Evolutionary conservation across 2,888 invertebrate genomes (phyloP).

Genomic region (Plutella xylostella): DNA sequence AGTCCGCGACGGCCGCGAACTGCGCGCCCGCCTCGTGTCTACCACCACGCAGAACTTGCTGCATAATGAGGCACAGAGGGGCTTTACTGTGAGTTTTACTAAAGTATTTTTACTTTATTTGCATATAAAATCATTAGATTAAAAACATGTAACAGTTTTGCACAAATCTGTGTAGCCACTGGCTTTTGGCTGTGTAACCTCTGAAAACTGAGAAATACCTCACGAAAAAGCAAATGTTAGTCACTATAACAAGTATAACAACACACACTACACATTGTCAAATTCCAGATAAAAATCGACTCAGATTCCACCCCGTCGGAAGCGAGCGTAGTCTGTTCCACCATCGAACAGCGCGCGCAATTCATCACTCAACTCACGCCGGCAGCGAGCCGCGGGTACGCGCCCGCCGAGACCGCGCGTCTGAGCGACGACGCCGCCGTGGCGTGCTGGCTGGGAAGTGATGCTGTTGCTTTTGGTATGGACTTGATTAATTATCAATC

Average conservation of each 20-base stretch:
- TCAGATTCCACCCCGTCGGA: slow-evolving; percentile 14
- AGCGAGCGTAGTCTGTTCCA: slow-evolving; percentile 42
- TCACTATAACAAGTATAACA: no score
- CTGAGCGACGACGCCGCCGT: slow-evolving; percentile 18
- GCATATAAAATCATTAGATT: no score
- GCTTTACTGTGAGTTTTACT: slow-evolving; percentile 40
- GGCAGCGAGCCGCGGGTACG: slow-evolving; percentile 21
- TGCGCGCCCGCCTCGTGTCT: slow-evolving; percentile 29
- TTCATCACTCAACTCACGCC: slow-evolving; percentile 34
- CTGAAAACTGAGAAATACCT: no score
- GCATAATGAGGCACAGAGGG: slow-evolving; percentile 48
- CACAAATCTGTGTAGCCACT: no score
- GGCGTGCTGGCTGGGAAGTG: slow-evolving; percentile 34
- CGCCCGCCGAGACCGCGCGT: slow-evolving; percentile 21
- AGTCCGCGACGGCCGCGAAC: slow-evolving; percentile 25
- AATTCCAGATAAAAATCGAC: slow-evolving; percentile 34
- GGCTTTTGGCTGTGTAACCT: no score
- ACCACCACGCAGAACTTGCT: slow-evolving; percentile 32
- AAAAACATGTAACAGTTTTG: no score
- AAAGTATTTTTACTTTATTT: no score
- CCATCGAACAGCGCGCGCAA: slow-evolving; percentile 28
- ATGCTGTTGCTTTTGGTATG: slow-evolving; percentile 49
- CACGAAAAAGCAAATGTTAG: no score
- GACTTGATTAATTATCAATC: no score
- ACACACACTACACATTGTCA: slow-evolving; percentile 15